Conservation (phyloP, 2,113 vertebrate species). For the Zosterops japonicus region DNA sequence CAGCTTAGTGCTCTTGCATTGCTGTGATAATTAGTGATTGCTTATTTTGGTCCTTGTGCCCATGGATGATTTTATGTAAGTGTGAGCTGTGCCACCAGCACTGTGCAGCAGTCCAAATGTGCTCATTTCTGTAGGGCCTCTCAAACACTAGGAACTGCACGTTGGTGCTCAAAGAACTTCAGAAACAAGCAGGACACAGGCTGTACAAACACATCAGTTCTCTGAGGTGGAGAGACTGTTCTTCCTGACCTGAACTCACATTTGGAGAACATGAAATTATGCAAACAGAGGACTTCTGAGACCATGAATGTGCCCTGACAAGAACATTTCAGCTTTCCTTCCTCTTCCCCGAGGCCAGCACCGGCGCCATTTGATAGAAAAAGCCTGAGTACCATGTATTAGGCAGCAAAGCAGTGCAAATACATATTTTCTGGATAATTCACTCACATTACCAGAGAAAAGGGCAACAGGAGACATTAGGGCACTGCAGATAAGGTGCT, state of each 20-base stretch:
- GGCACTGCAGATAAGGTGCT: neutral
- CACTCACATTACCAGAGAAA: neutral
- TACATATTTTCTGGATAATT: neutral
- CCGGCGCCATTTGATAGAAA: neutral
- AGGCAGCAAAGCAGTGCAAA: neutral
- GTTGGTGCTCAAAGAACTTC: neutral
- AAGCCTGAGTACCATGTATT: fast-evolving
- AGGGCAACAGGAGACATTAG: neutral
- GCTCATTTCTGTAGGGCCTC: neutral
- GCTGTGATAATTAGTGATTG: neutral
- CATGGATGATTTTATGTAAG: neutral
- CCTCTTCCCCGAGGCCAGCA: neutral
- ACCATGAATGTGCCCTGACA: neutral
- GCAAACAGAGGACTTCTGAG: neutral
- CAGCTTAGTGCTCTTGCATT: neutral
- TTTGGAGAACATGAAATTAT: neutral
- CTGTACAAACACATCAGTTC: neutral
- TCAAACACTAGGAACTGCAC: neutral
- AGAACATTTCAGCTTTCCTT: neutral
- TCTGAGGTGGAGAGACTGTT: neutral
- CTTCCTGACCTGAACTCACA: neutral
- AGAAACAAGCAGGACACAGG: neutral
- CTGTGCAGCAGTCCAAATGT: fast-evolving
- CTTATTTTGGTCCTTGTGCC: neutral
- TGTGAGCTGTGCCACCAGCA: neutral